Base-by-base conservation (phyloP, 2,888 invertebrate genomes). In the Tethea ocularis region DNA sequence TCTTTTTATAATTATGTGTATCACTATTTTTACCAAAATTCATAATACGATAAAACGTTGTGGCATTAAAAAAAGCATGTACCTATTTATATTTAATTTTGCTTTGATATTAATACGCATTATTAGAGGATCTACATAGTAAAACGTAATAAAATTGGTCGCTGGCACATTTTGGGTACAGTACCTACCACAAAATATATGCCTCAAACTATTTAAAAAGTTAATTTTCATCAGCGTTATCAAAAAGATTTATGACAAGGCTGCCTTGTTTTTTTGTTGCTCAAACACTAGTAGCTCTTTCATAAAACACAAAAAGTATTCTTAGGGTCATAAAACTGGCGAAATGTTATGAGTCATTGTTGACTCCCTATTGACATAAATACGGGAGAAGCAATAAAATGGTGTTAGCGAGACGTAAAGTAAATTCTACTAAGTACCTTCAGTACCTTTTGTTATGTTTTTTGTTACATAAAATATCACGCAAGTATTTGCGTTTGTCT, bases 331-430 rank as follows among this genome's bases (percentile, higher is more conserved):
- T 86, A 85, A 86, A 83, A 78, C 68, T 71, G 71, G 75, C 75
- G 75, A 72, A 77, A 79, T 71, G 75, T 85, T 87, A 86, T 83
- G 86, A 82, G 76, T 83, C 83, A 81, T 85, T 86, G 86, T 85
- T 79, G 69, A 74, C 75, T 76, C 72, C 71, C 71, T 75, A 82
- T 81, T 79, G 82, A 83, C 83, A 79, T 79, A 83, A 83, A 82
- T 76, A 77, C 77, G 68, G 73, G 69, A 76, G 75, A 67, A 71
- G 76, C 68, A 75, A 78, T 86, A 83, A 85, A 83, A 79, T 67
- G 65, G 73, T 71, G 71, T 78, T 71, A 71, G 75, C 73, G 65
- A 56, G 72, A 69, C 74, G 67, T 74, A 75, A 76, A 80, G 77
- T 77, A 78, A 77, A 75, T 75, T 75, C 69, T 69, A 68, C 69